phyloP scores from a whole-genome alignment of 1,140 invertebrate species.

The Cyphomyrmex costatus region DNA sequence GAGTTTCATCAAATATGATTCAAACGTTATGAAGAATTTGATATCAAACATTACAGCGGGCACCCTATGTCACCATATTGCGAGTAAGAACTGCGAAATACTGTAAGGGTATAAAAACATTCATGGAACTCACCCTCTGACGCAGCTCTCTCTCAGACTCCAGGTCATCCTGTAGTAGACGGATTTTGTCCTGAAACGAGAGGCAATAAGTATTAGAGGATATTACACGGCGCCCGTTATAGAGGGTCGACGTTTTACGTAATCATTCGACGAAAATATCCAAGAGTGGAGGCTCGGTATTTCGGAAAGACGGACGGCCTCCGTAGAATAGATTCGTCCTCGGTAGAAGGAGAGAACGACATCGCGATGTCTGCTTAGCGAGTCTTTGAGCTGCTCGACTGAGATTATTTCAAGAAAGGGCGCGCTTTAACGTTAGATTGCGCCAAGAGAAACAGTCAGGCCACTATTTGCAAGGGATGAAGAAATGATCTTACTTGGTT shows the following conservation, averaged over 20 bases:
- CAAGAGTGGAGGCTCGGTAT: slow-evolving; percentile 67
- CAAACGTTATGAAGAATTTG: neutral
- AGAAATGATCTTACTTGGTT: slow-evolving; percentile 66
- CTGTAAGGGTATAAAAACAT: neutral
- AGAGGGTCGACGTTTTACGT: slow-evolving; percentile 74
- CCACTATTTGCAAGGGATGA: slow-evolving; percentile 7
- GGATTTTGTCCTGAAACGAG: slow-evolving; percentile 97
- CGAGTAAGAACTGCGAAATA: neutral
- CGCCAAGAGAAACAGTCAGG: slow-evolving; percentile 4
- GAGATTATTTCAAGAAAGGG: slow-evolving; percentile 64
- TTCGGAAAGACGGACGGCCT: slow-evolving; percentile 71
- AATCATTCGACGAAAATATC: slow-evolving; percentile 77
- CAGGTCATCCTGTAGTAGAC: slow-evolving; percentile 98
- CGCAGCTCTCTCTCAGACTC: slow-evolving; percentile 98
- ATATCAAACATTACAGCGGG: neutral
- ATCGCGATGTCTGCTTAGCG: slow-evolving; percentile 33
- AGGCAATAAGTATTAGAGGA: slow-evolving; percentile 72
- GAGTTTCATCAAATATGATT: neutral
- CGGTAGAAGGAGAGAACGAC: slow-evolving; percentile 57
- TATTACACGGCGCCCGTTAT: slow-evolving; percentile 53
- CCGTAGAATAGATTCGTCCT: slow-evolving; percentile 60
- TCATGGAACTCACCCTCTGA: slow-evolving; percentile 94
- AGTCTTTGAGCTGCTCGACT: slow-evolving; percentile 36
- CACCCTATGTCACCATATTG: slow-evolving; percentile 1
- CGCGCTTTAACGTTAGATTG: slow-evolving; percentile 26